Evolutionary conservation across 1,140 invertebrate species (phyloP), one percentile per base, ranked within the genome.

Genomic region (Diorhabda sublineata): DNA sequence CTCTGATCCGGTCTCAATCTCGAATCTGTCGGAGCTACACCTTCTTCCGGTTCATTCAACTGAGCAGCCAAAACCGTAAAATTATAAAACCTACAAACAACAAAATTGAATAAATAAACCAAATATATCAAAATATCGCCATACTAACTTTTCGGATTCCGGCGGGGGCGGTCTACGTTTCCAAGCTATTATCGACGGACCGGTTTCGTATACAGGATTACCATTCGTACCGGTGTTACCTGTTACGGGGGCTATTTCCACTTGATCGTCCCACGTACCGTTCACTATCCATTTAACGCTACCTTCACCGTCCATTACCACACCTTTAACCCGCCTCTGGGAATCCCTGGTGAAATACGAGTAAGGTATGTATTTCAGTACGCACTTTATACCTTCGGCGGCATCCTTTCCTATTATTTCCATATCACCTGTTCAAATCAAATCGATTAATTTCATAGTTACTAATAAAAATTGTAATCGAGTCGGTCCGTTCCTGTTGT

Each of bases 321-420:
- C 86, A 8, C 90, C 89, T 71, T 90, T 90, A 65, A 98, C 95
- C 83, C 95, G 93, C 68, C 96, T 85, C 76, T 98, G 95, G 69
- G 90, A 89, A 75, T 99, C 96, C 75, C 95, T 88, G 68, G 95
- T 94, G 82, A 99, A 99, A 84, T 99, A 99, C 61, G 96, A 97
- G 82, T 99, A 99, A 6, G 97, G 94, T 77, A 95, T 91, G 81
- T 94, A 98, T 80, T 98, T 99, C 42, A 99, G 86, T 81, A 96
- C 92, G 82, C 97, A 98, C 80, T 94, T 96, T 77, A 97, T 92
- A 63, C 95, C 95, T 58, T 89, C 88, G 60, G 89, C 89, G 70
- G 94, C 89, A 56, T 83, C 82, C 68, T 85, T 83, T 60, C 87
- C 87, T 43, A 88, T 86, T 71, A 99, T 98, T 79, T 98, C 96